Percentiles rank a stretch among this genome's conserved stretches.
phyloP scores from a whole-genome alignment of 1,140 invertebrate genomes.

The Zaprionus tsacasi region DNA sequence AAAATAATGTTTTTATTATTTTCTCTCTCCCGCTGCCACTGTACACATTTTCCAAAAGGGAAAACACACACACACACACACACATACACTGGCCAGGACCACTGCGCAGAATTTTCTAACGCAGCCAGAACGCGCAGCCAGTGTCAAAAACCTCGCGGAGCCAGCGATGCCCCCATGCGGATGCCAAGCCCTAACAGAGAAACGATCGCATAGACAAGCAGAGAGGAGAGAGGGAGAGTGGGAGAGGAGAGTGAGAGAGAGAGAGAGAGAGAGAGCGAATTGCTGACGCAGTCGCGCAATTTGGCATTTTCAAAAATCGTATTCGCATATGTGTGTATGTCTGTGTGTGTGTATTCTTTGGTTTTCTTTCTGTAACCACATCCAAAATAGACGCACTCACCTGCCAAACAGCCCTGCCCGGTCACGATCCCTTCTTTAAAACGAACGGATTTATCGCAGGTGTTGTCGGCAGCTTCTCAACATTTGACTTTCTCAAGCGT shows the following conservation, averaged over 20 bases:
- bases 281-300: slow-evolving; percentile 71
- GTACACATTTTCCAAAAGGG: slow-evolving; percentile 59
- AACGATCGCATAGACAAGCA: neutral
- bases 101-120: slow-evolving; percentile 79
- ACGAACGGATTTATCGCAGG: slow-evolving; percentile 51
- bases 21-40: slow-evolving; percentile 30
- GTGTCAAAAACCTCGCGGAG: slow-evolving; percentile 77
- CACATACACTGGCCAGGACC: slow-evolving; percentile 52
- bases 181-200: slow-evolving; percentile 17
- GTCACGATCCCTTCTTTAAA: slow-evolving; percentile 15
- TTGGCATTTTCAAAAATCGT: slow-evolving; percentile 68
- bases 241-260: neutral
- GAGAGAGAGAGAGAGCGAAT: slow-evolving; percentile 2
- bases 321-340: neutral
- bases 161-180: slow-evolving; percentile 61
- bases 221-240: neutral
- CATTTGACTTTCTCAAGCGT: slow-evolving; percentile 58
- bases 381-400: slow-evolving; percentile 73
- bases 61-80: slow-evolving; percentile 31
- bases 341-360: neutral
- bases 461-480: slow-evolving; percentile 46
- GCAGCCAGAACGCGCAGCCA: slow-evolving; percentile 49
- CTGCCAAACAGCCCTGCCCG: slow-evolving; percentile 35
- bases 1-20: slow-evolving; percentile 78
- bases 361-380: slow-evolving; percentile 26